phyloP scores from a whole-genome alignment of 1,140 invertebrate genomes.

The Littorina saxatilis region DNA sequence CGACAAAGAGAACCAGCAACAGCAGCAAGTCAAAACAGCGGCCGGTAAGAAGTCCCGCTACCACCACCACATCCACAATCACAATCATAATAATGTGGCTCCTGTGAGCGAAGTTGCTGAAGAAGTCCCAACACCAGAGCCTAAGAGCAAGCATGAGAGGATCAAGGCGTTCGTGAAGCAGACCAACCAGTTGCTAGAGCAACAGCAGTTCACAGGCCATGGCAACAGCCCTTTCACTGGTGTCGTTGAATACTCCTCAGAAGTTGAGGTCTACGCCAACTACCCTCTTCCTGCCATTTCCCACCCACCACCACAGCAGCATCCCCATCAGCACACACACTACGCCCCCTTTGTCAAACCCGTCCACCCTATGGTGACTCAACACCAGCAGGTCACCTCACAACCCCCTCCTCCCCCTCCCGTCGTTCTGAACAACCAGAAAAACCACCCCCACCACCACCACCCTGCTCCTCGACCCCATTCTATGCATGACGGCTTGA shows the following conservation, averaged over 20 bases:
- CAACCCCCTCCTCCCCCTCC: too few relatives aligned
- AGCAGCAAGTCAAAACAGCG: background rate
- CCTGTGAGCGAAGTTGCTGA: background rate
- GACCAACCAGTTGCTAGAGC: constrained; percentile 37
- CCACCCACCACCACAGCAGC: background rate
- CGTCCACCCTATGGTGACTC: background rate
- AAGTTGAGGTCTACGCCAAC: background rate
- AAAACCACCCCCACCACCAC: constrained; percentile 20
- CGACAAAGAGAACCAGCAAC: constrained; percentile 35
- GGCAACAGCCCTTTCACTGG: background rate
- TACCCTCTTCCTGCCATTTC: background rate
- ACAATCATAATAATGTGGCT: background rate
- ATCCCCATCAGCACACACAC: constrained; percentile 3
- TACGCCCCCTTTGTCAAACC: constrained; percentile 21
- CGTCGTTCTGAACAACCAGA: constrained; percentile 17
- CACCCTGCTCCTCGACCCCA: constrained; percentile 20
- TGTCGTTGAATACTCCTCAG: background rate
- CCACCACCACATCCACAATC: background rate
- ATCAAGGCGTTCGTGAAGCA: constrained; percentile 35
- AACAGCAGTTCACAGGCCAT: constrained; percentile 18
- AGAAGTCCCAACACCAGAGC: background rate
- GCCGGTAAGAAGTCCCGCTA: background rate
- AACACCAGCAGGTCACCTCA: background rate
- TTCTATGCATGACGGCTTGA: constrained; percentile 31
- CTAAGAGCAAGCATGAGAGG: constrained; percentile 34